phyloP scores from a whole-genome alignment of 2,888 invertebrate species.

The Sturmia bella region DNA sequence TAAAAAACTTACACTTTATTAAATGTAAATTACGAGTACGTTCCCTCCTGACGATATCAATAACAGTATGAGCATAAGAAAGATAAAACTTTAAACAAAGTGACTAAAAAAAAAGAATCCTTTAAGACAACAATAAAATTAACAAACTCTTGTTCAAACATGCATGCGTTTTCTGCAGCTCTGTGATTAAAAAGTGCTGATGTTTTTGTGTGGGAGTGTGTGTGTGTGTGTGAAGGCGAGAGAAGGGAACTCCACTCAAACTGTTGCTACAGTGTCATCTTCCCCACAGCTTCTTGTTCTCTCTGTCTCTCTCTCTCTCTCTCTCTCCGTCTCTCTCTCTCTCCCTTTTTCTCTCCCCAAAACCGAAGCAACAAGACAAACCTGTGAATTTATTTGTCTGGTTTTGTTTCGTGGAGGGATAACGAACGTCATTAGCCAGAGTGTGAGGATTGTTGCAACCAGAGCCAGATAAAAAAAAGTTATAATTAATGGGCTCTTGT shows the following conservation, averaged over 20 bases:
- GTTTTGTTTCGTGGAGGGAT: neutral
- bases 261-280: slow-evolving; percentile 52
- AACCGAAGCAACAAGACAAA: slow-evolving; percentile 12
- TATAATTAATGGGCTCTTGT: slow-evolving; percentile 70
- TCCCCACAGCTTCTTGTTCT: neutral
- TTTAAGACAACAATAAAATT: slow-evolving; percentile 18
- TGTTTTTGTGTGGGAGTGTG: slow-evolving; percentile 31
- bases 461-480: slow-evolving; percentile 41
- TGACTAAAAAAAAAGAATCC: slow-evolving; percentile 11
- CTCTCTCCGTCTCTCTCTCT: too few relatives aligned
- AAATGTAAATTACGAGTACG: slow-evolving; percentile 48
- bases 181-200: slow-evolving; percentile 21
- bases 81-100: slow-evolving; percentile 34
- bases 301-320: too few relatives aligned
- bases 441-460: slow-evolving; percentile 14
- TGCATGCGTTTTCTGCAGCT: neutral
- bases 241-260: slow-evolving; percentile 31
- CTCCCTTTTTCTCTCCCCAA: neutral
- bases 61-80: neutral
- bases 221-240: slow-evolving; percentile 16
- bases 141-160: neutral
- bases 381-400: slow-evolving; percentile 14
- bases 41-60: neutral
- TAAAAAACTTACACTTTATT: neutral
- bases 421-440: neutral